Percentiles rank a stretch among this genome's conserved stretches.
phyloP scores from a whole-genome alignment of 2,113 vertebrate species.

The Oenanthe oenanthe region DNA sequence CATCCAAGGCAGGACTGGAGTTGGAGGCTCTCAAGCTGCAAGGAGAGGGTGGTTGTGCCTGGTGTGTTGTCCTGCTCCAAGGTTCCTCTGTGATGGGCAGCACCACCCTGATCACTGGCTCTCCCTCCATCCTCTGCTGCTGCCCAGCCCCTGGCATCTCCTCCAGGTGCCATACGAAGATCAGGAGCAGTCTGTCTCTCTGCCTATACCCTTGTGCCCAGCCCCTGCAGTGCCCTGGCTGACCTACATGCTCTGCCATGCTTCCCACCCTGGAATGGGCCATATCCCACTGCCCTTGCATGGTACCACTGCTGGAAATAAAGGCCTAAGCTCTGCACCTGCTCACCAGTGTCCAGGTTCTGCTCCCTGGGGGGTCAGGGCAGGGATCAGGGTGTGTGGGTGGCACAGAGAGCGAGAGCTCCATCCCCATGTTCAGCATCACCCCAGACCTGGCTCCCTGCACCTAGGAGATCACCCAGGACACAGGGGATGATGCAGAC shows the following conservation, averaged over 20 bases:
- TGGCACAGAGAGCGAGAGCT: not conserved
- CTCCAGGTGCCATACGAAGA: not conserved
- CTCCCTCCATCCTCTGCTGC: not conserved
- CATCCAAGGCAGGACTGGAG: not conserved
- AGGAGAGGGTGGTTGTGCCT: not conserved
- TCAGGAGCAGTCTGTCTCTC: not conserved
- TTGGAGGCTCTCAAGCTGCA: not conserved
- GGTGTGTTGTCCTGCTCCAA: not conserved
- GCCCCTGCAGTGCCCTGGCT: not conserved
- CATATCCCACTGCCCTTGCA: fast-evolving
- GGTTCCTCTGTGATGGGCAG: not conserved
- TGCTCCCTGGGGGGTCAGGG: not conserved
- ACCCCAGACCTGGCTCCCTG: not conserved
- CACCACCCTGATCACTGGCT: not conserved
- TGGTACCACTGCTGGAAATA: not conserved
- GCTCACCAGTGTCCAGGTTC: not conserved
- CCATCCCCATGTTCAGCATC: fast-evolving
- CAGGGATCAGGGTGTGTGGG: not conserved
- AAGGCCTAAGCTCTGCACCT: conserved; percentile 1
- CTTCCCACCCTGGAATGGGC: not conserved
- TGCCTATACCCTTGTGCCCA: not conserved
- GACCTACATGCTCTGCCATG: fast-evolving
- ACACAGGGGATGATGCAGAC: not conserved
- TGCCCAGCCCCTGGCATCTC: not conserved
- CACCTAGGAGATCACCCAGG: not conserved